These are phyloP conservation scores for Passer montanus DNA, from an alignment of 2,113 vertebrate genomes.

Conservation along the genomic window DNA sequence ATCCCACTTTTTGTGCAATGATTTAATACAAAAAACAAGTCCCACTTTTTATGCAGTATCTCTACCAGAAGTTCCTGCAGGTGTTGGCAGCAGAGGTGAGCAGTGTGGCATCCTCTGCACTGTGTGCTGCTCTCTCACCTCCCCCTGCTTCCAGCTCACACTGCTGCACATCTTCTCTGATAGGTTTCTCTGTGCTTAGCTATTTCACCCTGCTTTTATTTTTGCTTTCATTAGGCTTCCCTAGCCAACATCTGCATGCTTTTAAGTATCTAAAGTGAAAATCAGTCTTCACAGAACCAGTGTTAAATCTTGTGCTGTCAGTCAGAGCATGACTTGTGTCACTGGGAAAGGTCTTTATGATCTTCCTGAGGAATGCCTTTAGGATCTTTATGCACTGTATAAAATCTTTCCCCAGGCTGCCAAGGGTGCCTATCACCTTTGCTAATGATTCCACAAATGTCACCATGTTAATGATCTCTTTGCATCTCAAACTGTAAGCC, in stretches of 20 bases:
- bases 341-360: background rate
- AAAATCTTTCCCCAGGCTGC: background rate
- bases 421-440: background rate
- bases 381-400: background rate
- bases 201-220: background rate
- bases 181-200: background rate
- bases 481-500: background rate
- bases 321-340: background rate
- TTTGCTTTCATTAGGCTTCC: background rate
- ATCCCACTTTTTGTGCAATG: background rate
- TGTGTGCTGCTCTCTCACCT: background rate
- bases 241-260: background rate
- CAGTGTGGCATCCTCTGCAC: background rate
- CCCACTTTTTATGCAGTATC: background rate
- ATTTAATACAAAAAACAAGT: background rate
- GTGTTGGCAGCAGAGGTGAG: background rate
- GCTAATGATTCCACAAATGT: constrained; percentile 36
- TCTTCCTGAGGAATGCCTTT: background rate
- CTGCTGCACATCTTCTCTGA: background rate
- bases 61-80: background rate
- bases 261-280: background rate
- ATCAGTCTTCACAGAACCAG: background rate
- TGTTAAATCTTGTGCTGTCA: background rate
- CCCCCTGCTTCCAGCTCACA: background rate
- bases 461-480: constrained; percentile 12